Percentiles rank a stretch among this genome's conserved stretches.
These are phyloP conservation scores for Pseudochromis fuscus DNA, from an alignment of 2,797 vertebrate species.

Conservation along the genomic window DNA sequence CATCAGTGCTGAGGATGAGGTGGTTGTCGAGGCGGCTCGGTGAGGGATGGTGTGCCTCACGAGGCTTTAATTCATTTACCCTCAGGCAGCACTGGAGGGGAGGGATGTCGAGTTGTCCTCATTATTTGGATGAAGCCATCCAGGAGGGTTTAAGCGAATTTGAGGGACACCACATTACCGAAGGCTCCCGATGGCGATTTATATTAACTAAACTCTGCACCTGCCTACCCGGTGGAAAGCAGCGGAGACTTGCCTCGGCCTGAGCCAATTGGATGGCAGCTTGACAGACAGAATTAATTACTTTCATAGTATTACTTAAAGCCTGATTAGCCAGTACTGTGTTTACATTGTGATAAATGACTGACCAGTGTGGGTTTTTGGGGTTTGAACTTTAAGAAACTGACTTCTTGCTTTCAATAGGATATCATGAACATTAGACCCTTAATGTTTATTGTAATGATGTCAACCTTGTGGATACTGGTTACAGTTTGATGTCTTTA, in stretches of 20 bases:
- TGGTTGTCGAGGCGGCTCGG: neutral
- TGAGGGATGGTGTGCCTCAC: constrained; percentile 12
- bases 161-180: constrained; percentile 52
- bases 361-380: constrained; percentile 14
- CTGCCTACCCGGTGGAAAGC: constrained; percentile 58
- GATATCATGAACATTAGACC: constrained; percentile 42
- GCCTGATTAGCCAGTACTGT: constrained; percentile 41
- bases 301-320: constrained; percentile 37
- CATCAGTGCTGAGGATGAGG: constrained; percentile 44
- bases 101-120: constrained; percentile 22
- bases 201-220: constrained; percentile 54
- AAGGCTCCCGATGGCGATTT: neutral
- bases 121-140: constrained; percentile 54
- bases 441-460: constrained; percentile 61
- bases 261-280: constrained; percentile 22
- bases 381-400: constrained; percentile 16
- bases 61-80: constrained; percentile 66
- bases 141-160: constrained; percentile 55
- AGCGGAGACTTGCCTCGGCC: constrained; percentile 21
- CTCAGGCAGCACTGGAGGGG: constrained; percentile 10
- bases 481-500: constrained; percentile 61
- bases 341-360: constrained; percentile 43
- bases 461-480: constrained; percentile 56
- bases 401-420: constrained; percentile 27
- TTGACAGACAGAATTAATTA: constrained; percentile 50